Base-by-base conservation (phyloP, 1,140 invertebrate genomes). In the Acromyrmex heyeri region DNA sequence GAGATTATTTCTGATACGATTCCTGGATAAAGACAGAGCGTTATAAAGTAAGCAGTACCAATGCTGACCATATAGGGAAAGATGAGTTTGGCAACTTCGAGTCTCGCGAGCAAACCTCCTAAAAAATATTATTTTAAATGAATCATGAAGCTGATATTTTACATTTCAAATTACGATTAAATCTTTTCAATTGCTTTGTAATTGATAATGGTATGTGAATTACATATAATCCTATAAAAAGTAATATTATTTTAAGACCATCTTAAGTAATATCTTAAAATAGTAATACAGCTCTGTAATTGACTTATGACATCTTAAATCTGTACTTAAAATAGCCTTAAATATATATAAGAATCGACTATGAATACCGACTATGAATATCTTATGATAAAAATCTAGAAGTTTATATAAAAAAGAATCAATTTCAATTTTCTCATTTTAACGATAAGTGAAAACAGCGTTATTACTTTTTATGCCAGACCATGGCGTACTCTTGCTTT, bases 21-120 rank as follows among this genome's bases (percentile, higher is more conserved):
- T 38, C 98, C 98, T 4, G 98, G 98, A 92, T 99, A 99, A 2
- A 99, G 95, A 82, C 97, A 98, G 0, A 99, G 95, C 0, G 98
- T 99, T 0, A 98, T 98, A 91, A 98, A 98, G 92, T 99, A 99
- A 18, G 98, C 98, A 38, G 98, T 93, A 1, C 97, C 97, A 77
- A 99, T 98, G 21, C 97, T 97, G 18, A 97, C 95, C 98, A 99
- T 99, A 94, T 98, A 98, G 0, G 98, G 98, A 95, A 98, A 98
- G 86, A 98, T 98, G 0, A 96, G 96, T 88, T 97, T 97, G 1
- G 97, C 96, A 0, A 98, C 97, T 86, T 97, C 96, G 96, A 97
- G 97, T 62, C 98, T 95, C 2, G 97, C 96, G 64, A 96, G 91
- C 1, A 97, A 93, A 16, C 97, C 97, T 92, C 96, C 97, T 98